These are phyloP conservation scores for Ips nitidus DNA, from an alignment of 1,140 invertebrate species.

Conservation along the genomic window DNA sequence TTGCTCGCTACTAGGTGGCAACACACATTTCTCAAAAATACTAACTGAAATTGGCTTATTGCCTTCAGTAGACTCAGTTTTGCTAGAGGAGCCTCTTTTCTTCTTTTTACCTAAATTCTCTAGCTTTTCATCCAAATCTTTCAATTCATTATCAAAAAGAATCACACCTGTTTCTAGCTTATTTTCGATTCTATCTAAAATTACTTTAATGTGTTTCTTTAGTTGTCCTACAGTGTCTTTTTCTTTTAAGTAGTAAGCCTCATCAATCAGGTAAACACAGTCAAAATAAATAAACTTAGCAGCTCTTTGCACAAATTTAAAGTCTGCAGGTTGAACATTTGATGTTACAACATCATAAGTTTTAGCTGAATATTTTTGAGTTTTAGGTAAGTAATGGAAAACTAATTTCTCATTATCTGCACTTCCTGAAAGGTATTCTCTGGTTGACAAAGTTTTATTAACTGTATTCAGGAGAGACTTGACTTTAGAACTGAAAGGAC, in stretches of 20 bases:
- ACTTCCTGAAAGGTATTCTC: constrained; percentile 63
- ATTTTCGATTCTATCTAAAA: constrained; percentile 58
- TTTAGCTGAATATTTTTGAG: constrained; percentile 53
- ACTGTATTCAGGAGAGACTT: constrained; percentile 59
- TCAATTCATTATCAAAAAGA: constrained; percentile 51
- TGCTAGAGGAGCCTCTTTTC: constrained; percentile 47
- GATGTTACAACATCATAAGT: constrained; percentile 53
- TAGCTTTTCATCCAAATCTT: constrained; percentile 56
- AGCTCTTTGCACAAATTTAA: constrained; percentile 64
- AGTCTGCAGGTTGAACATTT: constrained; percentile 60
- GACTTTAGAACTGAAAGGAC: constrained; percentile 57
- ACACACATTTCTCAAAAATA: constrained; percentile 67
- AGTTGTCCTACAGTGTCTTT: constrained; percentile 41
- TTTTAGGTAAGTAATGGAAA: constrained; percentile 57
- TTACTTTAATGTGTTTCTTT: constrained; percentile 50
- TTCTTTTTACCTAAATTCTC: constrained; percentile 60
- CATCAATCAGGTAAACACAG: constrained; percentile 68
- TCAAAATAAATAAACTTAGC: constrained; percentile 71
- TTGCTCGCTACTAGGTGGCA: not conserved
- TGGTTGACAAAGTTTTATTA: constrained; percentile 57
- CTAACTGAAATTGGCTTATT: constrained; percentile 54
- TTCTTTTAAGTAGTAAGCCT: constrained; percentile 41
- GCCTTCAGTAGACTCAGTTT: constrained; percentile 37
- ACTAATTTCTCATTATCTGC: constrained; percentile 55
- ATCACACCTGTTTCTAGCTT: constrained; percentile 50